Conservation (phyloP, 1,140 invertebrate genomes). For the Ephestia elutella region DNA sequence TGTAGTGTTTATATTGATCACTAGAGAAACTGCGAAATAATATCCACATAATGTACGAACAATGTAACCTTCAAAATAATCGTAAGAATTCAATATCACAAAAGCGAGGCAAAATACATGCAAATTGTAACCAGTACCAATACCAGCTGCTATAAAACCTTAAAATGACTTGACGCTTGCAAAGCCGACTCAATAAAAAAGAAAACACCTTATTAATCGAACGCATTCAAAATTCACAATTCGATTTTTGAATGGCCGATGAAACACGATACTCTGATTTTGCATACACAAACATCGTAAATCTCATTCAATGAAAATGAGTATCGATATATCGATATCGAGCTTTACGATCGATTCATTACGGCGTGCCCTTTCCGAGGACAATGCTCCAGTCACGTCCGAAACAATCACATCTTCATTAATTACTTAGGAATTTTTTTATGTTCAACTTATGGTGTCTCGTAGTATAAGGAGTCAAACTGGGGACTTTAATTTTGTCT, state of each 20-base stretch:
- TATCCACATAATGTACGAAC: background rate
- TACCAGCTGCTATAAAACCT: slow-evolving; percentile 3
- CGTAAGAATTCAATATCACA: slow-evolving; percentile 9
- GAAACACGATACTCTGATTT: slow-evolving; percentile 57
- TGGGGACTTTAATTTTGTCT: slow-evolving; percentile 5
- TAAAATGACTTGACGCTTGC: slow-evolving; percentile 17
- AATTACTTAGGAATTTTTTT: slow-evolving; percentile 61
- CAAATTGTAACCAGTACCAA: background rate
- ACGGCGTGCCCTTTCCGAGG: slow-evolving; percentile 40
- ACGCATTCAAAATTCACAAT: slow-evolving; percentile 47
- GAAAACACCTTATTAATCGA: slow-evolving; percentile 31
- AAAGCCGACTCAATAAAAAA: slow-evolving; percentile 4
- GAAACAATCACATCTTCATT: slow-evolving; percentile 73
- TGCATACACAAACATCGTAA: slow-evolving; percentile 61
- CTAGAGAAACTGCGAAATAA: background rate
- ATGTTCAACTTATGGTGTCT: slow-evolving; percentile 7
- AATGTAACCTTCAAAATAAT: background rate
- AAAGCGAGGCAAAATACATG: slow-evolving; percentile 11
- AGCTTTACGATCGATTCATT: slow-evolving; percentile 44
- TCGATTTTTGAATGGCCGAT: slow-evolving; percentile 58
- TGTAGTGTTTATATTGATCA: background rate
- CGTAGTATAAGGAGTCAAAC: slow-evolving; percentile 20
- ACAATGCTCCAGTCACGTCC: slow-evolving; percentile 48
- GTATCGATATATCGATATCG: slow-evolving; percentile 53
- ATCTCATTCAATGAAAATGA: slow-evolving; percentile 54